phyloP scores from a whole-genome alignment of 2,888 invertebrate genomes.

The Criorhina ranunculi region DNA sequence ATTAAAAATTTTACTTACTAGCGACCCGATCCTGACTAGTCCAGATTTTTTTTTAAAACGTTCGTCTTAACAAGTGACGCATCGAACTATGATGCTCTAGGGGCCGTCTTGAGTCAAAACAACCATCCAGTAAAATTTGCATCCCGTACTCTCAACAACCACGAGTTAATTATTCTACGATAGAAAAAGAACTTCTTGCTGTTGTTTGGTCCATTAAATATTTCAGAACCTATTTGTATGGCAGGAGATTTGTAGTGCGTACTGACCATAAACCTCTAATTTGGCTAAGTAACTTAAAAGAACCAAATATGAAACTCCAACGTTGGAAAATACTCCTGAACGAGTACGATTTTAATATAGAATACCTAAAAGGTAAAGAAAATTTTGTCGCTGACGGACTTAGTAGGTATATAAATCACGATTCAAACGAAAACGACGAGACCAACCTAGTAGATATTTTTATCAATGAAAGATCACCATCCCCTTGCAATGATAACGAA shows the following conservation, averaged over 20 bases:
- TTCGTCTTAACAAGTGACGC: conserved; percentile 14
- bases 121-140: background rate
- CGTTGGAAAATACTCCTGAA: background rate
- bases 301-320: background rate
- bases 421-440: no score
- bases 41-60: background rate
- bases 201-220: no score
- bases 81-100: background rate
- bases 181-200: no score
- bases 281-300: background rate
- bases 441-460: no score
- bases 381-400: no score
- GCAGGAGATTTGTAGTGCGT: background rate
- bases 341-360: background rate
- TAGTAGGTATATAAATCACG: no score
- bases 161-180: no score
- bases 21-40: background rate
- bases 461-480: no score
- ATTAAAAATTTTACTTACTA: background rate
- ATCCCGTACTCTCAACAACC: background rate
- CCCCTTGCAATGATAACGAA: no score
- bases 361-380: background rate
- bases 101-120: no score
- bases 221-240: background rate
- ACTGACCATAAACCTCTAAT: background rate